Conservation (phyloP, 2,113 vertebrate species). For the Hydrochoerus hydrochaeris region DNA sequence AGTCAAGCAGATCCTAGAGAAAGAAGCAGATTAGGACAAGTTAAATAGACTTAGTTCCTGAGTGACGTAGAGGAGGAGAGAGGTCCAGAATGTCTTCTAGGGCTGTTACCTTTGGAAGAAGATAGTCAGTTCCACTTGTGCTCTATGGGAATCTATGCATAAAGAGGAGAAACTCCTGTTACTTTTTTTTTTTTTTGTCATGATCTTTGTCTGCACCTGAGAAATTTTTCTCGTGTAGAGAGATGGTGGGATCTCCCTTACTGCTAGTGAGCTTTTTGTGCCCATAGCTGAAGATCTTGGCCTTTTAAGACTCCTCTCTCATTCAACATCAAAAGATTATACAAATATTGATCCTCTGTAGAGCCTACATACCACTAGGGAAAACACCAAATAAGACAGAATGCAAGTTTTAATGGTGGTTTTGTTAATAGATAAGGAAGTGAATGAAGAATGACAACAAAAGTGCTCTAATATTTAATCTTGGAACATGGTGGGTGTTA, state of each 20-base stretch:
- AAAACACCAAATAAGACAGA: neutral
- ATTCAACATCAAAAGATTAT: neutral
- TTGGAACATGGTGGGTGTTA: neutral
- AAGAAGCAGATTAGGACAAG: neutral
- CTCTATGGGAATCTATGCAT: accelerated
- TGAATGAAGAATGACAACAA: neutral
- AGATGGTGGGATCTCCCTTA: neutral
- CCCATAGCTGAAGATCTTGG: neutral
- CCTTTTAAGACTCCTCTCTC: neutral
- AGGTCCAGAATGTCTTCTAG: neutral
- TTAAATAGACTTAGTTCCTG: neutral
- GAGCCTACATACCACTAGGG: neutral
- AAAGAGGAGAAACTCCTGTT: neutral
- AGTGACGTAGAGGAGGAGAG: neutral
- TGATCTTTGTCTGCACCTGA: neutral
- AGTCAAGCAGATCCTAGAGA: neutral
- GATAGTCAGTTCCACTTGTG: neutral
- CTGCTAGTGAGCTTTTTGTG: neutral
- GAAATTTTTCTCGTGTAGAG: neutral
- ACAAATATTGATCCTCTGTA: neutral
- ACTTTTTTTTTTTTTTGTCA: neutral
- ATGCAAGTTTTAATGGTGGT: neutral
- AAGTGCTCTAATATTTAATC: neutral
- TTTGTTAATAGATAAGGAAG: neutral
- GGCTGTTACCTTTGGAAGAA: neutral